Evolutionary conservation across 1,140 invertebrate species (phyloP), one percentile per base, ranked within the genome.

Genomic region (Trichonephila clavata): DNA sequence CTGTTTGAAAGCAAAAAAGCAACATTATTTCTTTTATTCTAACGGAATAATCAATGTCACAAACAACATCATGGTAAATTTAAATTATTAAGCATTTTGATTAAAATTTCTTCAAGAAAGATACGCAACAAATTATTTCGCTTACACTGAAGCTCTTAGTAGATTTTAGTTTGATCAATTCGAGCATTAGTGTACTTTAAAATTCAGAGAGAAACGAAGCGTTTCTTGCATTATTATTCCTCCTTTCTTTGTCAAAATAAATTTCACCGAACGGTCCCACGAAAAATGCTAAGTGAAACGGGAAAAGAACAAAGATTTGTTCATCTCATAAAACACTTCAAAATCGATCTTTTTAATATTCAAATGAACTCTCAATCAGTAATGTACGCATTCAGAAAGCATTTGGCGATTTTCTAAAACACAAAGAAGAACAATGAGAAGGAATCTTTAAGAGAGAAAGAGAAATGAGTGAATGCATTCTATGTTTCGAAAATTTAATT

Each of bases 271-370:
- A 39, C 16, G 27, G 18, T 16, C 18, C 16, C 14, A 20, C 68
- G 16, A 77, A 77, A 50, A 77, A 32, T 77, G 68, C 27, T 39
- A 77, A 77, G 14, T 24, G 24, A 20, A 77, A 77, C 32, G 18
- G 10, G 50, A 77, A 77, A 16, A 18, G 68, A 32, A 77, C 27
- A 27, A 32, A 77, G 24, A 77, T 77, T 77, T 32, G 13, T 20
- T 77, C 68, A 27, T 27, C 27, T 77, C 68, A 77, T 77, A 77
- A 77, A 77, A 77, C 27, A 32, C 32, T 27, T 77, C 68, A 18
- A 27, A 77, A 77, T 77, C 68, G 68, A 77, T 77, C 68, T 77
- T 77, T 77, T 39, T 32, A 77, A 77, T 77, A 77, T 77, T 77
- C 27, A 77, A 77, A 77, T 77, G 27, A 27, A 32, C 68, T 77